Base-by-base conservation (phyloP, 2,888 invertebrate genomes). In the Microchrysa polita region DNA sequence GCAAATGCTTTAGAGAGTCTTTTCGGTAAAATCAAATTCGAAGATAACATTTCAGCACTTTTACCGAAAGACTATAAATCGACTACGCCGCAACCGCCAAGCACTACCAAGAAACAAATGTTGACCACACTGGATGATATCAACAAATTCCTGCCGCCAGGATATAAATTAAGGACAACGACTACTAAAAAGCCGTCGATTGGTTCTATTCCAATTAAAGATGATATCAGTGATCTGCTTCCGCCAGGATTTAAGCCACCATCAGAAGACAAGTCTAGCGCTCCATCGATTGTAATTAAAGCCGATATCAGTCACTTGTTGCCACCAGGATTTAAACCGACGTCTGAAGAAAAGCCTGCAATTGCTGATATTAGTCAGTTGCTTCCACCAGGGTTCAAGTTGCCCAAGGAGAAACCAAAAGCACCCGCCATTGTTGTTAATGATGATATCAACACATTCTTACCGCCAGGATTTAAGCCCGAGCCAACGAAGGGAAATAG, bases 121-220 rank as follows among this genome's bases (percentile, higher is more conserved):
- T 77, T 79, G 5, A 82, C 87, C 10, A 86, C 88, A 78, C 84
- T 86, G 57, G 88, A 89, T 77, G 89, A 90, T 77, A 79, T 89
- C 0, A 88, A 86, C 78, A 87, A 89, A 77, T 86, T 91, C 63
- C 83, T 92, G 76, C 92, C 92, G n/a, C 88, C 90, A 9, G 91
- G 90, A 2, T 93, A 88, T 79, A 92, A 91, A 78, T 80, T 82
- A 2, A 80, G 79, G 59, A 82, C 83, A 34, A 81, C 74, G 4
- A 76, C 82, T 0, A 65, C 81, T 0, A 76, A 82, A 1, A 81
- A 79, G 67, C 82, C 83, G 27, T 34, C 65, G 20, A 67, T 74
- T 42, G 61, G 75, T 40, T 34, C 73, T 10, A 74, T 76, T 63
- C 72, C 75, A 42, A 27, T 74, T 16, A 23, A 67, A 5, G 87